phyloP scores from a whole-genome alignment of 2,113 vertebrate genomes.

The Orycteropus afer region DNA sequence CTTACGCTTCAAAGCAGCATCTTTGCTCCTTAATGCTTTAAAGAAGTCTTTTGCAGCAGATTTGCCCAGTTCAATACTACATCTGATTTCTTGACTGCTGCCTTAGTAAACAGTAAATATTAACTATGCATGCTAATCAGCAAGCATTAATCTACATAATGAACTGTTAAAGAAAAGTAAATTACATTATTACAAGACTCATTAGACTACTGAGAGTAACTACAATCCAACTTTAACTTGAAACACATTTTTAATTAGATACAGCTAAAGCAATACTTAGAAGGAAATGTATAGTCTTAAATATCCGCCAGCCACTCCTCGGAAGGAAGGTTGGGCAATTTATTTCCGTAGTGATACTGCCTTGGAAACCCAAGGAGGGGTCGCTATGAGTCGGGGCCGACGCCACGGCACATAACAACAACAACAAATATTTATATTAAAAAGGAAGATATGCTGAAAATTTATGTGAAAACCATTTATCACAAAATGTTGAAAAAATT shows the following conservation, averaged over 20 bases:
- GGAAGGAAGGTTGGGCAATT: too few species aligned
- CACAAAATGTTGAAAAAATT: not conserved
- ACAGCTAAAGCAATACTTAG: not conserved
- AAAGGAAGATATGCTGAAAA: not conserved
- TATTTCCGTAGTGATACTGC: too few species aligned
- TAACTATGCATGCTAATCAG: not conserved
- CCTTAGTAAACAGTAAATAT: not conserved
- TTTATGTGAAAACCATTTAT: conserved; percentile 4
- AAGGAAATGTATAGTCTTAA: too few species aligned
- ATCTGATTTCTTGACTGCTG: too few species aligned
- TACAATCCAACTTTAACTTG: not conserved
- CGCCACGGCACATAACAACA: too few species aligned
- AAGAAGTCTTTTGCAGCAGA: too few species aligned
- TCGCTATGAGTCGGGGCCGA: too few species aligned
- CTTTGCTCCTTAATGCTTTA: too few species aligned
- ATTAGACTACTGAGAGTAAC: not conserved
- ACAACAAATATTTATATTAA: not conserved
- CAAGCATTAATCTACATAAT: conserved; percentile 16
- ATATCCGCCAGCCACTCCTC: too few species aligned
- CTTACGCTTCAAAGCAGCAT: too few species aligned
- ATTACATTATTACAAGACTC: not conserved
- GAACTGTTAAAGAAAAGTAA: not conserved
- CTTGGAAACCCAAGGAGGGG: too few species aligned
- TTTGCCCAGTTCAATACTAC: too few species aligned
- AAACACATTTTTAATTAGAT: conserved; percentile 33